Evolutionary conservation across 2,888 invertebrate genomes (phyloP), one percentile per base, ranked within the genome.

Genomic region (Pandemis corylana): DNA sequence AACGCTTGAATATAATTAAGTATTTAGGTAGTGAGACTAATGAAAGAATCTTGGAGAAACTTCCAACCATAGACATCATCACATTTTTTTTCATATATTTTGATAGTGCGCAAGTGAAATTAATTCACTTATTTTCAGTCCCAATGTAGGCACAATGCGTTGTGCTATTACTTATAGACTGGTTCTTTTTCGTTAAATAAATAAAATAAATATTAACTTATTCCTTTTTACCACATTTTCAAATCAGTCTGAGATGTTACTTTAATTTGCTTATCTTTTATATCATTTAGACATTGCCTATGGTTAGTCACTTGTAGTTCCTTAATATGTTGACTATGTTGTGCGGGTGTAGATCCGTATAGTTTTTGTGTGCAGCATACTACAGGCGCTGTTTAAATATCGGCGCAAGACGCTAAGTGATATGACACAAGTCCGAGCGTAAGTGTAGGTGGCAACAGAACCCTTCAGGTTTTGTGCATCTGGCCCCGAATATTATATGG

Each of bases 1-100:
- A 65, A 65, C 72, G 53, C 62, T 77, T 73, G 76, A 69, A 76
- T 74, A 64, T 77, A 78, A 76, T 66, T 79, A 70, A 77, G 76
- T 77, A 76, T 75, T 81, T 72, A 75, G 66, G 44, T 65, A 73
- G 64, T 68, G 15, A 49, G 65, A 15, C 53, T 46, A 64, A 64
- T 56, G 10, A 68, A 49, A 62, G 53, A 44, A 70, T 28, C 15
- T 59, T 41, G 59, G 44, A 64, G 64, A 59, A 59, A 75, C 41
- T 51, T 62, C 59, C 59, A 20, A 65, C 59, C 41, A 70, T 15
- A 12, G 15, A 49, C 3, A 36, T 63, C 70, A 71, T 75, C 70
- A 75, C 70, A 70, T 70, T 20, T 44, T 68, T 20, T 51, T 12
- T 46, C 13, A 5, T 28, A 28, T 28, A 12, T 28, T 36, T 66